Conservation (phyloP, 2,797 vertebrate species). For the Protosalanx chinensis region DNA sequence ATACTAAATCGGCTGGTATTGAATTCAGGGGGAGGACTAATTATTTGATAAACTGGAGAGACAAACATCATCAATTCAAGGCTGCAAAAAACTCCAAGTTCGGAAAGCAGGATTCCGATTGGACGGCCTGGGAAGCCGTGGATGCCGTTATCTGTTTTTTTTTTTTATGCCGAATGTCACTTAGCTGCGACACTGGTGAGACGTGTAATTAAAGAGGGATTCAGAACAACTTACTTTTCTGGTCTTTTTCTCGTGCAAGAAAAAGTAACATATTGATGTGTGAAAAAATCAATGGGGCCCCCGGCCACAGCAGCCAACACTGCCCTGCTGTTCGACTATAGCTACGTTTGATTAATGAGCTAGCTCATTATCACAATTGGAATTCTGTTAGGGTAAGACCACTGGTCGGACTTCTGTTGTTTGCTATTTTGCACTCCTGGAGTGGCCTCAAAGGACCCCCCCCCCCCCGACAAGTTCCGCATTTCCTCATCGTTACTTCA, state of each 20-base stretch:
- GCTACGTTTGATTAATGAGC: slow-evolving; percentile 23
- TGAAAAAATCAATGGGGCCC: slow-evolving; percentile 25
- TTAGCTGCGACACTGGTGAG: background rate
- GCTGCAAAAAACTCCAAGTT: background rate
- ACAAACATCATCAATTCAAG: slow-evolving; percentile 2
- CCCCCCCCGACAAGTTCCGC: background rate
- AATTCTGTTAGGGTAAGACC: slow-evolving; percentile 1
- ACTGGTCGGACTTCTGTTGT: slow-evolving; percentile 8
- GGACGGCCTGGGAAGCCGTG: background rate
- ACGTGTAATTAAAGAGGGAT: background rate
- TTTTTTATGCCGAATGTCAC: background rate
- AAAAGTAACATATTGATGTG: slow-evolving; percentile 20
- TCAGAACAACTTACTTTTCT: background rate
- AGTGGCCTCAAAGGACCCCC: background rate
- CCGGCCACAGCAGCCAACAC: background rate
- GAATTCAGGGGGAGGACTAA: background rate
- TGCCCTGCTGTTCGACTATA: slow-evolving; percentile 6
- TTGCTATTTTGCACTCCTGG: background rate
- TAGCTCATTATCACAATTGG: slow-evolving; percentile 15
- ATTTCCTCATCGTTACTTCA: background rate
- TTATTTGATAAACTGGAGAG: slow-evolving; percentile 3
- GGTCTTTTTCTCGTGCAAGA: slow-evolving; percentile 5
- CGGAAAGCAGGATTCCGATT: background rate
- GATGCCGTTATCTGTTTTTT: background rate
- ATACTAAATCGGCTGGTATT: slow-evolving; percentile 4